These are phyloP conservation scores for Danaus melanippus DNA, from an alignment of 1,140 invertebrate species.

Conservation along the genomic window DNA sequence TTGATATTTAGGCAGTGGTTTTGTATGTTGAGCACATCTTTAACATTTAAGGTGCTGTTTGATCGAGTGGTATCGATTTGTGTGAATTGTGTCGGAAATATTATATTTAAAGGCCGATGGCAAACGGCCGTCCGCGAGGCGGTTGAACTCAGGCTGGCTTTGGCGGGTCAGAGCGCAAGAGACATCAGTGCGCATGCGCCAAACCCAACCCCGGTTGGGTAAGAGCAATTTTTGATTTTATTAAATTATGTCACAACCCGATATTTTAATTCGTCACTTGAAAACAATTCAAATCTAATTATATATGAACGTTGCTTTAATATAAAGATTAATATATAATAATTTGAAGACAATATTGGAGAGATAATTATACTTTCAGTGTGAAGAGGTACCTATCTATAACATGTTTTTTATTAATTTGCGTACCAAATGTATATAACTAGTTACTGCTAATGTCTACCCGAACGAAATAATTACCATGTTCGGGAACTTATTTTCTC, in stretches of 20 bases:
- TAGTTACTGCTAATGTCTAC: no score
- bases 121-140: conserved; percentile 41
- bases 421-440: no score
- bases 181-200: conserved; percentile 45
- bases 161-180: conserved; percentile 37
- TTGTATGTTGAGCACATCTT: conserved; percentile 30
- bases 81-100: conserved; percentile 27
- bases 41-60: conserved; percentile 15
- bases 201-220: conserved; percentile 34
- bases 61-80: conserved; percentile 50
- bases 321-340: no score
- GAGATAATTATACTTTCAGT: no score
- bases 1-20: conserved; percentile 14
- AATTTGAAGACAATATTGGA: no score
- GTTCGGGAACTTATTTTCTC: no score
- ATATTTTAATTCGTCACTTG: conserved; percentile 16
- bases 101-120: conserved; percentile 19
- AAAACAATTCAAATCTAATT: not conserved
- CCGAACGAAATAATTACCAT: no score
- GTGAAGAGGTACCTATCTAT: no score
- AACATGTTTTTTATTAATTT: no score
- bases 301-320: no score
- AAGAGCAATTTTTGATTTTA: conserved; percentile 20
- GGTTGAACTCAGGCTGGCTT: conserved; percentile 36
- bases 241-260: conserved; percentile 23